Evolutionary conservation across 2,888 invertebrate genomes (phyloP), one percentile per base, ranked within the genome.

Genomic region (Odontomyia ornata): DNA sequence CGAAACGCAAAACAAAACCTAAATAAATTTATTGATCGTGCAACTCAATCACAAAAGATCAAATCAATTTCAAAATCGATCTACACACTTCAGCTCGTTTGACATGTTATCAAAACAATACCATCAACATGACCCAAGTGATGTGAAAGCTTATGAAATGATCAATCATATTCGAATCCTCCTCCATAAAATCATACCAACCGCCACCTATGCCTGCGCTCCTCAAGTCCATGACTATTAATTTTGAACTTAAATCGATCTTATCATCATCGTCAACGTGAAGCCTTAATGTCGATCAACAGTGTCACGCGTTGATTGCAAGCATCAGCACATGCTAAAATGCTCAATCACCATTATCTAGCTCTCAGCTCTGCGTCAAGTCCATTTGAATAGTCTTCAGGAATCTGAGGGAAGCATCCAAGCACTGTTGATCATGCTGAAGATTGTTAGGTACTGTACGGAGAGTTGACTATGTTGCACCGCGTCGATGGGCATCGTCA

Each of bases 271-370:
- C 18, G 3, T 52, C 15, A 52, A 52, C 7, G 52, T 52, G 52
- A 52, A 52, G 52, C 52, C 52, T 60, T 23, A 25, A 60, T 60
- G 21, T 60, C 2, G 60, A 60, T 60, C 60, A 60, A 25, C 25
- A 60, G 60, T 60, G 60, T 60, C 60, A 60, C 60, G 2, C 60
- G 60, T n/a, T 60, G 60, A 60, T 60, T 25, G 25, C 13, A 18
- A 13, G 25, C 25, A 23, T 60, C 60, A 60, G 60, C 60, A 60
- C 60, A 60, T 60, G 52, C 52, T 52, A 52, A 52, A 52, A 18
- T 52, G 52, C 52, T 18, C n/a, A 13, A 18, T 52, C 52, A 52
- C 52, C 18, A 52, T 52, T 15, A 52, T 18, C 52, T 15, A 18
- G 52, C 15, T 52, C 52, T 52, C n/a, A n/a, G 18, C 18, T 15